Evolutionary conservation across 2,797 vertebrate species (phyloP), one percentile per base, ranked within the genome.

Genomic region (Amphiprion clarkii): DNA sequence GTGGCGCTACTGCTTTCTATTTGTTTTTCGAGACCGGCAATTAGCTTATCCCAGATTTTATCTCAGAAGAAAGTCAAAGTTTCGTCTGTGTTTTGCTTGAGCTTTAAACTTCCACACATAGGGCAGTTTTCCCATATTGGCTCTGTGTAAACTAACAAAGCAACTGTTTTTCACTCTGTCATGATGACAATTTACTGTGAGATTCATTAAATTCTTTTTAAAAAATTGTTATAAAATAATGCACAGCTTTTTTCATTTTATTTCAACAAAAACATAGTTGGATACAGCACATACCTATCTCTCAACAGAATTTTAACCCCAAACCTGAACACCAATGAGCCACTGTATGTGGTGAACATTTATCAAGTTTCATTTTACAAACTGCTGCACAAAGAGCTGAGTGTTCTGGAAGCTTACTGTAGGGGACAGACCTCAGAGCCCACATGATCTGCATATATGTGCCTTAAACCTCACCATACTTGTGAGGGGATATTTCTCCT

Each of bases 291-390:
- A 88, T 87, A 84, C 79, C 78, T 71, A 56, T 88, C 86, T 72
- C 74, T 88, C 88, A 85, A 78, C 86, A 84, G 31, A 68, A 74
- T 67, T 78, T 79, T 61, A 74, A 85, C 70, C 76, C 65, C 81
- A 85, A 84, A 83, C 77, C 33, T 76, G 58, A 55, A 84, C 67
- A 63, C 79, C 81, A 88, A 53, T 31, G 71, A 79, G 82, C 77
- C 67, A 67, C 71, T 87, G 87, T 87, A 78, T 74, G 77, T 33
- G 59, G 76, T 74, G 82, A 79, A 82, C 88, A 88, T 91, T 90
- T 90, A 89, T 92, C 88, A 90, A 89, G 89, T 90, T 88, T 89
- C 79, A 7, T 86, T 89, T 90, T 83, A 80, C 85, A 91, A 72
- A 71, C 67, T 60, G 63, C 74, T 78, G 66, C 76, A 93, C 90